Base-by-base conservation (phyloP, 2,113 vertebrate species). In the Azemiops feae region DNA sequence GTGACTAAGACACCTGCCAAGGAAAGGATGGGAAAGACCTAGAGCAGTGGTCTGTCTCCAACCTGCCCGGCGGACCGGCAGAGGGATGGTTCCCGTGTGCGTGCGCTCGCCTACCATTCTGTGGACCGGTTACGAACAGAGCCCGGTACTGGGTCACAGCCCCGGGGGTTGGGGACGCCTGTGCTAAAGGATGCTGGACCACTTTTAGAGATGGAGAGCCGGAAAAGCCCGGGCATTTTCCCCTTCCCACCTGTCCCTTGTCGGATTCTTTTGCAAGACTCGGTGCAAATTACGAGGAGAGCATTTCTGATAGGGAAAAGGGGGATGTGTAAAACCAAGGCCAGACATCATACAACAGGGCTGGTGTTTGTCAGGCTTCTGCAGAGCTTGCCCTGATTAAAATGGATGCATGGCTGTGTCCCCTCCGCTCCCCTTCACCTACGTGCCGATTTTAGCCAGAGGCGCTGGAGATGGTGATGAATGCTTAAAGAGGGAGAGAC, bases 211-310 rank as follows among this genome's bases (percentile, higher is more conserved):
- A 4, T 43, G 4, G 16, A 47, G 87, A 58, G 57, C 57, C 10
- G 50, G 9, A 1, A 58, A 20, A 18, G 0, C 45, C 39, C 3
- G 0, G 1, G 8, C 81, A 1, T 12, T 60, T 30, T 11, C 1
- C 43, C 27, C 20, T 47, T 86, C 52, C 43, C 7, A 4, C 9
- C n/a, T 85, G 14, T 6, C 7, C 1, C 14, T 14, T 53, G 34
- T 8, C 12, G 20, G n/a, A 53, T 54, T 10, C 57, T 2, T 30
- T 57, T 14, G 45, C 58, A 22, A 2, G 20, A 18, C 52, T 3
- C 11, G 4, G 22, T 8, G 30, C 43, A 14, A 64, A 64, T 27
- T 27, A 89, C 39, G 34, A 34, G 1, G 9, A 4, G 22, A 18
- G n/a, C 22, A 50, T 64, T 45, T 50, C 6, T 20, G 0, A 2